phyloP scores from a whole-genome alignment of 2,113 vertebrate species.

The Xenopus laevis region DNA sequence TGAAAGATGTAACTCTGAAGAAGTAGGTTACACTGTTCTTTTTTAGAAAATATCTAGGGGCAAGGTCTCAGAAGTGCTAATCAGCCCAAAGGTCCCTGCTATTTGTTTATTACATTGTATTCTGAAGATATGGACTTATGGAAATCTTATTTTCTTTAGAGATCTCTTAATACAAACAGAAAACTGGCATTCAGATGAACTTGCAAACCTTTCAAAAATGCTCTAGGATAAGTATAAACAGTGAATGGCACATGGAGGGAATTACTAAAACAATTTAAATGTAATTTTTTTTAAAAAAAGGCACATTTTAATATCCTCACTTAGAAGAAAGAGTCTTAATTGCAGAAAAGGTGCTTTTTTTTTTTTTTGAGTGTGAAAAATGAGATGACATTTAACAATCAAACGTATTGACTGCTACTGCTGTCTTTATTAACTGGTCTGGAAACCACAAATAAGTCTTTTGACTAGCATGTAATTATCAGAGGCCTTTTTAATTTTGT shows the following conservation, averaged over 20 bases:
- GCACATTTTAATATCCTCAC: no score
- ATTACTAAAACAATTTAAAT: conserved; percentile 17
- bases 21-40: conserved; percentile 7
- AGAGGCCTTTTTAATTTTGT: no score
- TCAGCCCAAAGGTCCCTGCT: background rate
- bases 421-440: no score
- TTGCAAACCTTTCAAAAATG: conserved; percentile 10
- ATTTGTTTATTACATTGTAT: background rate
- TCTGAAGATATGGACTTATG: conserved; percentile 10
- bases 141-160: conserved; percentile 18
- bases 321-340: no score
- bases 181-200: conserved; percentile 3
- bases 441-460: no score
- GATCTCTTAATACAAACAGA: background rate
- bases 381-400: no score
- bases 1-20: background rate
- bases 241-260: conserved; percentile 3
- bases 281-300: background rate
- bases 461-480: no score
- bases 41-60: conserved; percentile 30
- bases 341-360: no score
- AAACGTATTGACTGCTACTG: no score
- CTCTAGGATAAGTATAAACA: background rate
- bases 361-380: no score
- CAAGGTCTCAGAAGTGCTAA: conserved; percentile 20